Evolutionary conservation across 2,888 invertebrate species (phyloP).

Genomic region (Seira musarum): DNA sequence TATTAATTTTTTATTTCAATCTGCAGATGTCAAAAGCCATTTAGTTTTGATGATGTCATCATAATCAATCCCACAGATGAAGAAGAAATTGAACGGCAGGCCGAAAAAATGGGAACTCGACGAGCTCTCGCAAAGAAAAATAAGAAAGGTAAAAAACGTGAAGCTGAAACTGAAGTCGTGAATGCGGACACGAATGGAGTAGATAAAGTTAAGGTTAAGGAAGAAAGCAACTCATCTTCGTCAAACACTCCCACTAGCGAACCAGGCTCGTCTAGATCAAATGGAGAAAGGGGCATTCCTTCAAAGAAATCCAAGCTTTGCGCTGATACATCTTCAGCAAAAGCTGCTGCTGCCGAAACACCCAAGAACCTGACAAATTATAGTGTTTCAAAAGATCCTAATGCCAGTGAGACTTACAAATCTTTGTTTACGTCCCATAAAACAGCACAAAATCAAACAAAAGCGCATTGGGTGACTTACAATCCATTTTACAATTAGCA

Average conservation of each 20-base stretch:
- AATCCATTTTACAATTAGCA: constrained; percentile 96
- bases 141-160: constrained; percentile 75
- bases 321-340: constrained; percentile 14
- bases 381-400: constrained; percentile 92
- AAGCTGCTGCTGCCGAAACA: constrained; percentile 8
- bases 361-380: constrained; percentile 73
- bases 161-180: constrained; percentile 64
- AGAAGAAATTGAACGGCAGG: constrained; percentile 79
- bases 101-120: constrained; percentile 79
- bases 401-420: constrained; percentile 92
- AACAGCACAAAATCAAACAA: constrained; percentile 87
- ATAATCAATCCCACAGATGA: constrained; percentile 90
- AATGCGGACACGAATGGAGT: constrained; percentile 54
- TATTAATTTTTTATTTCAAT: constrained; percentile 50
- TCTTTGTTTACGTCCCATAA: constrained; percentile 94
- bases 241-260: neutral
- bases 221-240: neutral
- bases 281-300: constrained; percentile 16
- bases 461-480: constrained; percentile 98
- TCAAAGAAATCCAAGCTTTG: constrained; percentile 53
- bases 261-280: constrained; percentile 1
- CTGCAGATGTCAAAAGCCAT: constrained; percentile 84
- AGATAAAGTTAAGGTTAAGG: constrained; percentile 27
- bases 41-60: constrained; percentile 84
- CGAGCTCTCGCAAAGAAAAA: constrained; percentile 80